Evolutionary conservation across 2,797 vertebrate genomes (phyloP), one percentile per base, ranked within the genome.

Genomic region (Lepidocolaptes lacrymiger): DNA sequence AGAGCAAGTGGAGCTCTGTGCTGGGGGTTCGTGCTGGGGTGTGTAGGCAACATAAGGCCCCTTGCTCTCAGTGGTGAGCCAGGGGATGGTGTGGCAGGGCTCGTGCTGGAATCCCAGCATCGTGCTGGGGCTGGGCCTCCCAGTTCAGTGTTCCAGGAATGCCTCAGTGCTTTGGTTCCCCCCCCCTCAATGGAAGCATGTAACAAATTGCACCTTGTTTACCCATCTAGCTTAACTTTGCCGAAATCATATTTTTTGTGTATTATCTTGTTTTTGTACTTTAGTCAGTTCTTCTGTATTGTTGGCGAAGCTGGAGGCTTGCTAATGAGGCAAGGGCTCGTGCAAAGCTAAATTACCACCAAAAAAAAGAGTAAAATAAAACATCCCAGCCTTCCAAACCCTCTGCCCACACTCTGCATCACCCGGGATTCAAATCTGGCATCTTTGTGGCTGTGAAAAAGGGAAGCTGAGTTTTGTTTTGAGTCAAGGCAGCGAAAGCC

Each of bases 121-220:
- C 12, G 26, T 44, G 9, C 89, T 67, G 74, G 92, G 37, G 24
- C 93, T 24, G 51, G 88, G 92, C 83, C 89, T 93, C 73, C 37
- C 0, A 8, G 61, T 93, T 97, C 95, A 94, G 89, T 66, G 0
- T 92, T 96, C 94, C 95, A 95, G 91, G 93, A 95, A 88, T 91
- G 86, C 95, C 95, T 94, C 86, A 83, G 96, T 94, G 73, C 94
- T 94, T 92, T 91, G 95, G 76, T 93, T 96, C 76, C 20, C 43
- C 5, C 44, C 36, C 5, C 44, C 30, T 14, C 79, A 82, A 34
- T 83, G 69, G 85, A 83, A 43, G 85, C 56, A 28, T 43, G 68
- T 52, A 89, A 92, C 68, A 90, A 81, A 95, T 92, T 51, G 63
- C 76, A 72, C 43, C 2, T 0, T 28, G 34, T 85, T 95, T 91